phyloP scores from a whole-genome alignment of 2,113 vertebrate genomes.

The Heloderma charlesbogerti region DNA sequence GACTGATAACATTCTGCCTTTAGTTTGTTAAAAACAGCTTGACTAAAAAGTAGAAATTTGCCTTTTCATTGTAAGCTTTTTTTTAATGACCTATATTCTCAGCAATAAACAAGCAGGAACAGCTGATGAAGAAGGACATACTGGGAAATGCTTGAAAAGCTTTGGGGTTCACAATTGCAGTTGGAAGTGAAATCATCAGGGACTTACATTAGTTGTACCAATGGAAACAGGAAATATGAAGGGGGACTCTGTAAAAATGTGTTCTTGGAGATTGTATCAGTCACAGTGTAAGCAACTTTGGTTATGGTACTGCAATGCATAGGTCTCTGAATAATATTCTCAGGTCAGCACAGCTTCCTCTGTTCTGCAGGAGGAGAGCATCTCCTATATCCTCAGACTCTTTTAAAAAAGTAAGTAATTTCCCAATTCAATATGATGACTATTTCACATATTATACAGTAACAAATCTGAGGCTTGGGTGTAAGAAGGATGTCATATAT shows the following conservation, averaged over 20 bases:
- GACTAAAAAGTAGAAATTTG: not conserved
- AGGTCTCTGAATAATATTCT: constrained; percentile 9
- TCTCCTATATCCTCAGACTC: not conserved
- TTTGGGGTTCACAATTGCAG: not conserved
- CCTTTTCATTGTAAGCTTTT: not conserved
- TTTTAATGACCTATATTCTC: constrained; percentile 6
- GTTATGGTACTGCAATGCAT: not conserved
- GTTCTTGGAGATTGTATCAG: not conserved
- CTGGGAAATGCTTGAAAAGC: not conserved
- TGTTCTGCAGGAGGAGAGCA: not conserved
- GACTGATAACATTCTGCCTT: not conserved
- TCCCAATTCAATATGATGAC: not conserved
- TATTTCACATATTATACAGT: not conserved
- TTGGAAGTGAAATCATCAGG: not conserved
- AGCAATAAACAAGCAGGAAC: constrained; percentile 7
- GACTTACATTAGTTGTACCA: not conserved
- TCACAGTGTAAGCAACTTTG: not conserved
- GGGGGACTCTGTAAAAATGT: not conserved
- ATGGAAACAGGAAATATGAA: not conserved
- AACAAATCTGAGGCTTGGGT: not conserved
- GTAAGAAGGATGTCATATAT: not conserved
- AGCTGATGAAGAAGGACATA: not conserved
- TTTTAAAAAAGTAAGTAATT: not conserved
- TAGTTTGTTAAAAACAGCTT: constrained; percentile 12
- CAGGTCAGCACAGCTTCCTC: not conserved